Evolutionary conservation across 2,113 vertebrate species (phyloP), one percentile per base, ranked within the genome.

Genomic region (Pristiophorus japonicus): DNA sequence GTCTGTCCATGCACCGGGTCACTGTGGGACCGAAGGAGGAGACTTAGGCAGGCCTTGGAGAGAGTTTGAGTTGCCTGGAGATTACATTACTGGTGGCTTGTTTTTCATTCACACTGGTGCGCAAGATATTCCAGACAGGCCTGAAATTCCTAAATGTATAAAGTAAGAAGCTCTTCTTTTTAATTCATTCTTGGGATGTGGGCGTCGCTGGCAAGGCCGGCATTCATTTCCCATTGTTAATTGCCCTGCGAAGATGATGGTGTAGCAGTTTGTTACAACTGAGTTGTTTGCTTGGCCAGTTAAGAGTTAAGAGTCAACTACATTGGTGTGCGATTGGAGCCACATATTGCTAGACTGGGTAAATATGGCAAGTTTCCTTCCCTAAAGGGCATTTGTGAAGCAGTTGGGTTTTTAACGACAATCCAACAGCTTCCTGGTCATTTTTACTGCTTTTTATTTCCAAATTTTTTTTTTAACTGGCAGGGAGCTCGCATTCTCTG

Each of bases 11-110:
- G 1, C 16, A 92, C 4, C 4, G 10, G 30, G 30, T 34, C 87
- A 55, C 55, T 42, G 4, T 59, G 51, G 3, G 55, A 59, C 51
- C 10, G 55, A 55, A 30, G 47, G 55, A n/a, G 27, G 51, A 90
- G 87, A 59, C 1, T 59, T 2, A 22, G 87, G 62, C 47, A 34
- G 51, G 16, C 11, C 14, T 34, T 59, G 47, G 47, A 55, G 51
- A 90, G 96, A 96, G 2, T 96, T 97, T 93, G 96, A 78, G 30
- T 88, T 96, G 4, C 81, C 95, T 0, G 97, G 97, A 7, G 96
- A 97, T 34, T 96, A 96, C 66, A 95, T 96, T 4, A 62, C 96
- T 0, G 96, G 73, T 0, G 97, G 96, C 12, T 42, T 97, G 42
- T 97, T 97, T 63, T 8, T 94, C 3, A 95, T 97, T 18, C 97